Percentiles rank a stretch among this genome's conserved stretches.
Conservation (phyloP, 2,888 invertebrate species). For the Adela reaumurella region DNA sequence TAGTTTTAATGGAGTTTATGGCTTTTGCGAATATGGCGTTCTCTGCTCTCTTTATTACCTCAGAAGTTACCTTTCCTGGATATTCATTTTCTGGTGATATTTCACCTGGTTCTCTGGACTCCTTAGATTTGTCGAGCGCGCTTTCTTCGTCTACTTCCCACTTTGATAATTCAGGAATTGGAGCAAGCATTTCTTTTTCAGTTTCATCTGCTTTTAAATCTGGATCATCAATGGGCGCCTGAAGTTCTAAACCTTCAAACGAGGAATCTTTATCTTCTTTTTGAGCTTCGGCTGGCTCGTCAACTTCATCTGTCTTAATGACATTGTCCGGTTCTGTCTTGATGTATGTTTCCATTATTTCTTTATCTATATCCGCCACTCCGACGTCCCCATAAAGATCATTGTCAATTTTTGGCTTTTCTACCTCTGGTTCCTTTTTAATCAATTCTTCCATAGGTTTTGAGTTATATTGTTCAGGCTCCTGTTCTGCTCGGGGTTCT, state of each 20-base stretch:
- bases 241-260: slow-evolving; percentile 57
- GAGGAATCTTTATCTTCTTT: slow-evolving; percentile 46
- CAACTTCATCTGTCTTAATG: slow-evolving; percentile 17
- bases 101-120: slow-evolving; percentile 45
- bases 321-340: slow-evolving; percentile 27
- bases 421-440: slow-evolving; percentile 5
- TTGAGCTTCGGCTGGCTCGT: slow-evolving; percentile 18
- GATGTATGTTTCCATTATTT: slow-evolving; percentile 55
- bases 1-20: slow-evolving; percentile 73
- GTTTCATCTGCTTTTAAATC: slow-evolving; percentile 48
- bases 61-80: slow-evolving; percentile 72
- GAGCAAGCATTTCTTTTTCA: slow-evolving; percentile 63
- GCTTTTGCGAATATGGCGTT: slow-evolving; percentile 89
- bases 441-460: slow-evolving; percentile 5
- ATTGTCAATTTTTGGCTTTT: slow-evolving; percentile 5
- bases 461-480: slow-evolving; percentile 12
- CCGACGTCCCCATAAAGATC: slow-evolving; percentile 56
- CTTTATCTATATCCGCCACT: slow-evolving; percentile 51
- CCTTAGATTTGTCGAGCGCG: slow-evolving; percentile 31
- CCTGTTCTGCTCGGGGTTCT: slow-evolving; percentile 6
- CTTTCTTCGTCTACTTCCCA: slow-evolving; percentile 76
- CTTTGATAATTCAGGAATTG: slow-evolving; percentile 77
- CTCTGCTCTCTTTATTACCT: slow-evolving; percentile 86
- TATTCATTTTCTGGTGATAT: slow-evolving; percentile 52
- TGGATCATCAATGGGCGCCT: slow-evolving; percentile 52